phyloP scores from a whole-genome alignment of 1,140 invertebrate species.

The Oedothorax gibbosus region DNA sequence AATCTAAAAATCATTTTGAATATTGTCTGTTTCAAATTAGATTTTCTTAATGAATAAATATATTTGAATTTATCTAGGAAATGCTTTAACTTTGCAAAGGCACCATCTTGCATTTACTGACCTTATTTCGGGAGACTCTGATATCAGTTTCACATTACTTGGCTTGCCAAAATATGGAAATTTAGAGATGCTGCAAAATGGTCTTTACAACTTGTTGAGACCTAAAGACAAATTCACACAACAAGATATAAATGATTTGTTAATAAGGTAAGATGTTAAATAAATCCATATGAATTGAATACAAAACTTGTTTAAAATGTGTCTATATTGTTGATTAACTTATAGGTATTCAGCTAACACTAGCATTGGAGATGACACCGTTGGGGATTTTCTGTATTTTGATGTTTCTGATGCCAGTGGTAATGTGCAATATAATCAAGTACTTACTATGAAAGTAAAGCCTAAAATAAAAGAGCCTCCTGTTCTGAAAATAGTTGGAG shows the following conservation, averaged over 20 bases:
- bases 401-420: conserved; percentile 51
- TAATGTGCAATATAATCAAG: conserved; percentile 49
- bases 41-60: not conserved
- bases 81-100: conserved; percentile 28
- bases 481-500: conserved; percentile 36
- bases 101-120: conserved; percentile 53
- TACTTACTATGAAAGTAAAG: conserved; percentile 40
- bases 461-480: conserved; percentile 38
- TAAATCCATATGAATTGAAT: not conserved
- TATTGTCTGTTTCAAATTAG: no score
- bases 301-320: conserved; percentile 8
- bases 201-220: conserved; percentile 9
- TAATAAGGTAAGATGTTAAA: conserved; percentile 10
- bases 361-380: conserved; percentile 34
- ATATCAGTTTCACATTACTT: conserved; percentile 37
- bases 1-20: no score
- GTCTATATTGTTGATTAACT: not conserved
- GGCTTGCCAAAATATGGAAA: conserved; percentile 42
- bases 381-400: conserved; percentile 46
- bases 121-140: conserved; percentile 35
- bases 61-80: conserved; percentile 21
- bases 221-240: conserved; percentile 40
- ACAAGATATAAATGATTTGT: conserved; percentile 48
- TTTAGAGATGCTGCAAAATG: conserved; percentile 21
- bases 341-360: conserved; percentile 34